Percentiles rank a stretch among this genome's conserved stretches.
Evolutionary conservation across 2,888 invertebrate species (phyloP).

Genomic region (Geotrupes spiniger): DNA sequence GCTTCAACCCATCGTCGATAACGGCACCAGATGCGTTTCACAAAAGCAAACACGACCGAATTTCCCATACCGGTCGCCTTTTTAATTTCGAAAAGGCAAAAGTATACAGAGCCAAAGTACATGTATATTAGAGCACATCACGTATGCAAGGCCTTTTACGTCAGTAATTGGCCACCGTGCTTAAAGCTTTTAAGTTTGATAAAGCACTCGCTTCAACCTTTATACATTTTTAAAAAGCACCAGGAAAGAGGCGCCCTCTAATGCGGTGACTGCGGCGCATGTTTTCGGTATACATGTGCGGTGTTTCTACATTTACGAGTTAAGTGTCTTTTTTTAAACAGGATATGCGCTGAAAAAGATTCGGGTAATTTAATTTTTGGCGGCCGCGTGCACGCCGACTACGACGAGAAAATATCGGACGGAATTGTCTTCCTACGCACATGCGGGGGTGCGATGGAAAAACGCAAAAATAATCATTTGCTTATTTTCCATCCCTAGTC

Average conservation of each 20-base stretch:
- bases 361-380: too few species aligned
- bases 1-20: too few species aligned
- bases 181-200: constrained; percentile 52
- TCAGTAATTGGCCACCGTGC: constrained; percentile 52
- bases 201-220: constrained; percentile 49
- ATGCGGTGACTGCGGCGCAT: constrained; percentile 20
- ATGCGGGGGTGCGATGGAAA: too few species aligned
- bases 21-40: not conserved
- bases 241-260: constrained; percentile 36
- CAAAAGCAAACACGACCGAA: not conserved
- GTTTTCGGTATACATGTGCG: constrained; percentile 29
- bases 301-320: constrained; percentile 28
- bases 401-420: too few species aligned
- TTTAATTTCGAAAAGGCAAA: constrained; percentile 5
- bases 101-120: constrained; percentile 6
- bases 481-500: too few species aligned
- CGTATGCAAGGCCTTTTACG: constrained; percentile 51
- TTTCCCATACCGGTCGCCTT: not conserved
- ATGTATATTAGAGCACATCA: constrained; percentile 41
- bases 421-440: too few species aligned
- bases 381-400: too few species aligned
- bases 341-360: too few species aligned
- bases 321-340: constrained; percentile 7
- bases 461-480: too few species aligned
- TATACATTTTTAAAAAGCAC: constrained; percentile 50